Conservation (phyloP, 2,797 vertebrate genomes). For the Enteromius thamalakanensis region DNA sequence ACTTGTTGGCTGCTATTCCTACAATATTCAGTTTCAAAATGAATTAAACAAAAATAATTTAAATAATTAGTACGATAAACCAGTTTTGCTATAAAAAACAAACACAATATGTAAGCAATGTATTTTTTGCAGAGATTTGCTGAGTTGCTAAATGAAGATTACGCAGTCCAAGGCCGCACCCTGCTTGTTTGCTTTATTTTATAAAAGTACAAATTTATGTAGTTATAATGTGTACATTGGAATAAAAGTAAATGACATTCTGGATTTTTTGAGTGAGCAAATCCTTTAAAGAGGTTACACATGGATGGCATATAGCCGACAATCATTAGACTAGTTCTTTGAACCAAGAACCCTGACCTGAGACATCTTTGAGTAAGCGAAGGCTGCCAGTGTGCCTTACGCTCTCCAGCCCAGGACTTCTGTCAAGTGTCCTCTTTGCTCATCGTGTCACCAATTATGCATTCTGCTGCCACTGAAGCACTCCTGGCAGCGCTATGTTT, state of each 20-base stretch:
- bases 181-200: too few relatives aligned
- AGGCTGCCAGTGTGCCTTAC: slow-evolving; percentile 11
- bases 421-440: slow-evolving; percentile 41
- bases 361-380: slow-evolving; percentile 7
- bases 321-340: not conserved
- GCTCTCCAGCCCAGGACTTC: slow-evolving; percentile 30
- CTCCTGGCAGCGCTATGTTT: slow-evolving; percentile 37
- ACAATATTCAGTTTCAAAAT: not conserved
- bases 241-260: not conserved
- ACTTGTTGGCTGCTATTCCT: not conserved
- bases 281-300: not conserved
- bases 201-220: too few relatives aligned
- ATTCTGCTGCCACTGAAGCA: slow-evolving; percentile 37
- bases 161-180: too few relatives aligned
- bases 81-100: not conserved
- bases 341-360: not conserved
- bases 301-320: not conserved
- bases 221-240: too few relatives aligned
- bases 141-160: too few relatives aligned
- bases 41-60: not conserved
- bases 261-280: not conserved
- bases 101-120: not conserved
- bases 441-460: slow-evolving; percentile 49
- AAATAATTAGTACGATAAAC: not conserved
- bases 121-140: not conserved